phyloP scores from a whole-genome alignment of 2,113 vertebrate species.

The Gallinago media region DNA sequence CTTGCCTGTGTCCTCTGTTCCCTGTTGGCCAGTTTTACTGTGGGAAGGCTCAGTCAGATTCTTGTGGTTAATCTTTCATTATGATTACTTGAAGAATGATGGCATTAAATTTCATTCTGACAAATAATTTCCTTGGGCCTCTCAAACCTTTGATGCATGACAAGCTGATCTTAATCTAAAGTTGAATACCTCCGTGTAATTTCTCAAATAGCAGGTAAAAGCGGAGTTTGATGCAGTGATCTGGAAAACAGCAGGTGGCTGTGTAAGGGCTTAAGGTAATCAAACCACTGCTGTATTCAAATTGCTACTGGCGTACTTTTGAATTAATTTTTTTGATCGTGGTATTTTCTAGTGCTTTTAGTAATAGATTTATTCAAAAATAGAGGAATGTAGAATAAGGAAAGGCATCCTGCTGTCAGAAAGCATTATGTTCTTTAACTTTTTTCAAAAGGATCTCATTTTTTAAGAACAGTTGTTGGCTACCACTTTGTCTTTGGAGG shows the following conservation, averaged over 20 bases:
- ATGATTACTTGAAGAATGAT: background rate
- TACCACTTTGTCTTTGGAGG: background rate
- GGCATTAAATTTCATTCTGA: background rate
- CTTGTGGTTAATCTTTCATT: background rate
- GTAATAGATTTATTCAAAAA: background rate
- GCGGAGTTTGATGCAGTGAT: background rate
- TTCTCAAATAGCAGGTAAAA: background rate
- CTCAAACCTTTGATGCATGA: background rate
- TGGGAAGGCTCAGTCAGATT: background rate
- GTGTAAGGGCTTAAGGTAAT: background rate
- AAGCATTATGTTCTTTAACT: background rate
- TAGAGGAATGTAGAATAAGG: background rate
- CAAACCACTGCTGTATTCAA: background rate
- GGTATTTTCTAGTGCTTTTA: background rate
- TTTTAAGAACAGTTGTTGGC: background rate
- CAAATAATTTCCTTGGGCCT: background rate
- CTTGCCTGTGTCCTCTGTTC: background rate
- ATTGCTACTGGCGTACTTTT: background rate
- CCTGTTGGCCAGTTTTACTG: background rate
- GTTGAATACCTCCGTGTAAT: background rate
- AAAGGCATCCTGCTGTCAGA: background rate
- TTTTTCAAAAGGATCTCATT: background rate
- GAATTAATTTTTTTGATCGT: background rate
- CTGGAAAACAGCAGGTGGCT: background rate
- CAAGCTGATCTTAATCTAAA: conserved; percentile 12